Conservation (phyloP, 2,888 invertebrate species). For the Andrena marginata region DNA sequence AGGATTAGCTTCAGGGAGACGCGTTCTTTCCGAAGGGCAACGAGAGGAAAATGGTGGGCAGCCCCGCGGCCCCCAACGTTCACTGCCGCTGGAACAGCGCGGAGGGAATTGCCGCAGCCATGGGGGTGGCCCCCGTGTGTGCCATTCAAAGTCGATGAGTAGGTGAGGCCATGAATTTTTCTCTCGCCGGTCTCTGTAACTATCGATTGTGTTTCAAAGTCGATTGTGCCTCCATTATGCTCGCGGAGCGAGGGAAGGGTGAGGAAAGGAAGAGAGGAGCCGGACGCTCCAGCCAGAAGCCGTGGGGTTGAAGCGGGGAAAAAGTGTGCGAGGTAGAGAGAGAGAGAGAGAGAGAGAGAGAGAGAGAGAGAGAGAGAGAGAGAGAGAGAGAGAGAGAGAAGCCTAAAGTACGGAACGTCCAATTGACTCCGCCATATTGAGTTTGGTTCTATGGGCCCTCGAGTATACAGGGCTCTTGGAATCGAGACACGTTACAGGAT, state of each 20-base stretch:
- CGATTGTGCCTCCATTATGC: conserved; percentile 76
- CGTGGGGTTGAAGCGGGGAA: conserved; percentile 38
- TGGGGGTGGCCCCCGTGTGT: conserved; percentile 56
- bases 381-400: conserved; percentile 63
- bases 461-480: conserved; percentile 78
- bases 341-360: conserved; percentile 61
- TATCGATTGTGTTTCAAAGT: conserved; percentile 78
- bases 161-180: conserved; percentile 70
- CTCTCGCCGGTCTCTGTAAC: conserved; percentile 69
- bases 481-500: conserved; percentile 76
- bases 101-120: conserved; percentile 51
- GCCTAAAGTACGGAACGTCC: conserved; percentile 80
- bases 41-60: conserved; percentile 61
- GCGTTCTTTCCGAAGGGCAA: neutral
- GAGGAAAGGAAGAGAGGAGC: conserved; percentile 50
- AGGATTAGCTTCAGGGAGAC: too few species aligned
- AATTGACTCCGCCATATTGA: conserved; percentile 84
- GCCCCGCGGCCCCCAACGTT: conserved; percentile 41
- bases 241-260: conserved; percentile 50
- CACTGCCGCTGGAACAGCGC: conserved; percentile 43
- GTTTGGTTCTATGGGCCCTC: conserved; percentile 83
- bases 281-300: conserved; percentile 35
- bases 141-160: conserved; percentile 75
- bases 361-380: conserved; percentile 62
- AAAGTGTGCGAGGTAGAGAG: conserved; percentile 49